Evolutionary conservation across 2,888 invertebrate genomes (phyloP), one percentile per base, ranked within the genome.

Genomic region (Heteromyza rotundicornis): DNA sequence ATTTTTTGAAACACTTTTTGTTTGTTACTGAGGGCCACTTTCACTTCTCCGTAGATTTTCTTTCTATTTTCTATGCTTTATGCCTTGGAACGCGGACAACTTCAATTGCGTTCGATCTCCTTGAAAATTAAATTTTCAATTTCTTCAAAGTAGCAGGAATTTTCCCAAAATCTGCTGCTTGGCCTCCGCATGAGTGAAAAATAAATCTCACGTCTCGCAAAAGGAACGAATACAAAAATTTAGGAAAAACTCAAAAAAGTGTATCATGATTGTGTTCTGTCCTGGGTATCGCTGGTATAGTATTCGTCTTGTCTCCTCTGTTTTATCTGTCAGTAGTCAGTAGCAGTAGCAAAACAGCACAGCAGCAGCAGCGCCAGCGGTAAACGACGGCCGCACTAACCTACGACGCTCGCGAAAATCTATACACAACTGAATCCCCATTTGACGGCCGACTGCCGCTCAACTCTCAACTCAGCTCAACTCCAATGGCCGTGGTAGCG

Each of bases 381-480:
- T 2, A 20, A 47, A 14, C 47, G 20, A 47, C 20, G 17, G 20
- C 47, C 19, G 47, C 35, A 59, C 57, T 57, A 54, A 60, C 49
- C 61, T 57, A 61, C 49, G 44, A 57, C 52, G 57, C 53, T 52
- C 53, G 57, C 57, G 53, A 61, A 61, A 61, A 61, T 61, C 61
- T 57, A 53, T 61, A 61, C 57, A 61, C 53, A 57, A 57, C 57
- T 61, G 61, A 61, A 47, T 19, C 47, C 19, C 47, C 47, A 47
- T 20, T 47, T 19, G 47, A 19, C 40, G 2, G n/a, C 40, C 49
- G 44, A 57, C 52, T 51, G 47, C 40, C 53, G 57, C 57, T 47
- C 57, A 61, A 61, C 57, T 61, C 61, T 57, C 47, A 57, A 61
- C 57, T 57, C 53, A 57, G 53, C 57, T 61, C 57, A 61, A 47